Conservation (phyloP, 2,113 vertebrate genomes). For the Sula dactylatra region DNA sequence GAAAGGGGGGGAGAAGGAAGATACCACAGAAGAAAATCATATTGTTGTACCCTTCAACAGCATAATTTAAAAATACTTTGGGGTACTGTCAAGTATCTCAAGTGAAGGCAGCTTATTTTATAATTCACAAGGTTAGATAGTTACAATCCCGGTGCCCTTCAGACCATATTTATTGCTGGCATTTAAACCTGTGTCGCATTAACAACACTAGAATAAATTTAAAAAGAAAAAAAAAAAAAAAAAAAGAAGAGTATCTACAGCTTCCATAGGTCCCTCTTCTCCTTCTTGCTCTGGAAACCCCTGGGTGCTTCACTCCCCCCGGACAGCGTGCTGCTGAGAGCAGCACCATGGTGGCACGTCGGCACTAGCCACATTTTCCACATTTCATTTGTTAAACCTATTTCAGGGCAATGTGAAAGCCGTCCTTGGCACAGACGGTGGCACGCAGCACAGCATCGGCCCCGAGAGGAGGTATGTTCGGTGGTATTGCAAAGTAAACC, state of each 20-base stretch:
- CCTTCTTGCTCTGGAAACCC: neutral
- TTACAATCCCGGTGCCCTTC: neutral
- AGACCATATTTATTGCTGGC: neutral
- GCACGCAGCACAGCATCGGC: neutral
- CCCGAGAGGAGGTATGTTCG: rapidly evolving
- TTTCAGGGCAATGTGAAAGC: rapidly evolving
- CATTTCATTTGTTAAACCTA: rapidly evolving
- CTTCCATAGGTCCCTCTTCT: neutral
- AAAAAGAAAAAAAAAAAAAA: neutral
- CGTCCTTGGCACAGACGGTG: neutral
- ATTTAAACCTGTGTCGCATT: neutral
- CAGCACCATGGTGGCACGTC: neutral
- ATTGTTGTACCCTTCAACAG: neutral
- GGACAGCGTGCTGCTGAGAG: neutral
- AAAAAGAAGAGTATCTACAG: neutral
- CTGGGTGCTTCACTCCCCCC: neutral
- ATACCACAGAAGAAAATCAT: neutral
- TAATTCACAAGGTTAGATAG: neutral
- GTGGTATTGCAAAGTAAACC: neutral
- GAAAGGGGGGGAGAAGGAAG: neutral
- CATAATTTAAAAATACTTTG: neutral
- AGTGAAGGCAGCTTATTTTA: neutral
- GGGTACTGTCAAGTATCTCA: neutral
- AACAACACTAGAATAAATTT: neutral
- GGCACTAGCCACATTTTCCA: neutral